These are phyloP conservation scores for Struthio camelus DNA, from an alignment of 2,113 vertebrate species.

Conservation along the genomic window DNA sequence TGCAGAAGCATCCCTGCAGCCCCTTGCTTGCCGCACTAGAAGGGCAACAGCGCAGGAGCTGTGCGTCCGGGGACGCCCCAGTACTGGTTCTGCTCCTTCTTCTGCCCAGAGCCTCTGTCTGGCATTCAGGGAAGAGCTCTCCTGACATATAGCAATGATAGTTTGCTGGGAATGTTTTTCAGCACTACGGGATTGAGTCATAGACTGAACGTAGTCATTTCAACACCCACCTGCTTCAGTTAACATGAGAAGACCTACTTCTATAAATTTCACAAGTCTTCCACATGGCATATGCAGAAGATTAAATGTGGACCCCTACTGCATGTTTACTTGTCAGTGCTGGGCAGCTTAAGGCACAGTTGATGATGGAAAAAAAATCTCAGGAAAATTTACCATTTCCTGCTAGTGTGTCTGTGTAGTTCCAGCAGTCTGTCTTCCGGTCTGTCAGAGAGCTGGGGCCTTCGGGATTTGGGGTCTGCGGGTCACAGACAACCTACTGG, in stretches of 20 bases:
- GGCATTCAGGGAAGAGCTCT: background rate
- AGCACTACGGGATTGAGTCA: background rate
- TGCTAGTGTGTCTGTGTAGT: background rate
- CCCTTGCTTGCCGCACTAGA: accelerated
- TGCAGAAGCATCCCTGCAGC: background rate
- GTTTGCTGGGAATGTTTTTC: slow-evolving; percentile 14
- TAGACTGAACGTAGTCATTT: slow-evolving; percentile 15
- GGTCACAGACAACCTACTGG: background rate
- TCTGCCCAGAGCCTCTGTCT: background rate
- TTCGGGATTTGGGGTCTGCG: background rate
- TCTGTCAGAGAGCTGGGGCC: background rate
- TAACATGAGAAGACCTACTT: slow-evolving; percentile 19
- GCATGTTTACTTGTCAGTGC: slow-evolving; percentile 25
- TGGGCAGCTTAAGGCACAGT: background rate
- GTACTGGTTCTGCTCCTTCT: background rate
- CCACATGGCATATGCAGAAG: background rate
- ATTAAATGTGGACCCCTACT: slow-evolving; percentile 8
- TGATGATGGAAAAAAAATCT: background rate
- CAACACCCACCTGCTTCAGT: slow-evolving; percentile 37
- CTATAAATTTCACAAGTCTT: slow-evolving; percentile 23
- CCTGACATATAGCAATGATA: background rate
- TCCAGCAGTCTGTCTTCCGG: background rate
- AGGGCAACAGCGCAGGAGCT: background rate
- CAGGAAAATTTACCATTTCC: background rate
- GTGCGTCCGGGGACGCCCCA: background rate